phyloP scores from a whole-genome alignment of 2,113 vertebrate species.

The Phrynosoma platyrhinos region DNA sequence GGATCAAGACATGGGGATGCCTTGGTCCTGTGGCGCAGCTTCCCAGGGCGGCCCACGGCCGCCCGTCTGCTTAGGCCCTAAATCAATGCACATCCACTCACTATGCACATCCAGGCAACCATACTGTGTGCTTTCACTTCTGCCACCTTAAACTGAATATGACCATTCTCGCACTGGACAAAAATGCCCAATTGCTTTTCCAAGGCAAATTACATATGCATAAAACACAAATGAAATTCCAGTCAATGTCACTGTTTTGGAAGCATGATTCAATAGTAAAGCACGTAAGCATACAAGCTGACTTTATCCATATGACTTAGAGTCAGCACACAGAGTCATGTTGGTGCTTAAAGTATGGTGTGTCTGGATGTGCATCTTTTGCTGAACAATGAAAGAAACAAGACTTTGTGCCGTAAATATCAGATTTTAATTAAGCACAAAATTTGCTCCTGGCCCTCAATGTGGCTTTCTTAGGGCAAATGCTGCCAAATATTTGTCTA shows the following conservation, averaged over 20 bases:
- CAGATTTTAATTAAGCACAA: neutral
- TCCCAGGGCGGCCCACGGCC: too few relatives aligned
- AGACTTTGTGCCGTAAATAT: neutral
- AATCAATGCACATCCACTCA: too few relatives aligned
- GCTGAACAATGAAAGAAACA: neutral
- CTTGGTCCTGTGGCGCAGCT: too few relatives aligned
- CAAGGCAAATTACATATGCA: too few relatives aligned
- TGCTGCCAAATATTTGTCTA: conserved; percentile 61
- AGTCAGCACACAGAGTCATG: neutral
- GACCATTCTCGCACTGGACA: too few relatives aligned
- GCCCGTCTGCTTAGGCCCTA: too few relatives aligned
- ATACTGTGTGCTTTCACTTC: too few relatives aligned
- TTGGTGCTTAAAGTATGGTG: neutral
- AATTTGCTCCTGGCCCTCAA: neutral
- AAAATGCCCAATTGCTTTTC: too few relatives aligned
- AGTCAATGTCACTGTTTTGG: neutral
- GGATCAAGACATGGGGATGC: too few relatives aligned
- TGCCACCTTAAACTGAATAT: too few relatives aligned
- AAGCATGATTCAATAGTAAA: neutral
- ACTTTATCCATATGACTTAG: neutral
- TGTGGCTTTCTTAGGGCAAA: neutral
- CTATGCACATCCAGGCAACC: too few relatives aligned
- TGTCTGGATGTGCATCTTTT: neutral
- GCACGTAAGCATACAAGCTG: neutral
- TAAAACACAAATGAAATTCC: too few relatives aligned